phyloP scores from a whole-genome alignment of 35 echinoderm and acorn worm genomes.

The Lytechinus variegatus region DNA sequence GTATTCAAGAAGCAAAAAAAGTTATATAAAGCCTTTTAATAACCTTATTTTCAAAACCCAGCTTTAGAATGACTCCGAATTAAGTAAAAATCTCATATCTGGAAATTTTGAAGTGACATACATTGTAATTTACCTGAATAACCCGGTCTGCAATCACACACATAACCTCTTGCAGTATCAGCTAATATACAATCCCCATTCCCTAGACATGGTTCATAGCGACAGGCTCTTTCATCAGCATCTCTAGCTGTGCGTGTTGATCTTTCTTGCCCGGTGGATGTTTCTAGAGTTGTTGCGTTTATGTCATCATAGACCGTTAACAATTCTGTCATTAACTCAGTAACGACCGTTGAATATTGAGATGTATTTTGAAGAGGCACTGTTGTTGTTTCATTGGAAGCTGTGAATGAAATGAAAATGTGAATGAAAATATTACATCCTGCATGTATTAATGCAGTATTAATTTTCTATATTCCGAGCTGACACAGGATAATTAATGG shows the following conservation, averaged over 20 bases:
- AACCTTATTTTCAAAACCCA: too few species aligned
- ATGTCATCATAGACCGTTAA: background rate
- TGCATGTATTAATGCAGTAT: too few species aligned
- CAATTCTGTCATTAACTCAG: background rate
- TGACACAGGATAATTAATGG: too few species aligned
- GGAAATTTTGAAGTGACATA: too few species aligned
- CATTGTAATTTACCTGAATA: slow-evolving; percentile 62
- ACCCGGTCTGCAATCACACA: slow-evolving; percentile 60
- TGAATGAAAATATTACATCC: too few species aligned
- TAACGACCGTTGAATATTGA: background rate
- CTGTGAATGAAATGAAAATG: background rate
- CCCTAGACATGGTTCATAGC: slow-evolving; percentile 47
- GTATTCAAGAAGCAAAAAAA: too few species aligned
- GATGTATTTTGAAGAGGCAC: background rate
- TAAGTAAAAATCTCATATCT: too few species aligned
- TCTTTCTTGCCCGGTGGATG: background rate
- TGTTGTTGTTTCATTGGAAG: background rate
- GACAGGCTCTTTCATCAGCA: background rate
- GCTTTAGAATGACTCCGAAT: too few species aligned
- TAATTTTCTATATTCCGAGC: too few species aligned
- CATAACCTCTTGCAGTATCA: slow-evolving; percentile 53
- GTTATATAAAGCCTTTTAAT: too few species aligned
- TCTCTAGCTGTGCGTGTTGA: background rate
- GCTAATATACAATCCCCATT: slow-evolving; percentile 60
- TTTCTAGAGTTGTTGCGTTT: background rate